Percentiles rank a stretch among this genome's conserved stretches.
Conservation (phyloP, 2,797 vertebrate genomes). For the Clarias platycephalus region DNA sequence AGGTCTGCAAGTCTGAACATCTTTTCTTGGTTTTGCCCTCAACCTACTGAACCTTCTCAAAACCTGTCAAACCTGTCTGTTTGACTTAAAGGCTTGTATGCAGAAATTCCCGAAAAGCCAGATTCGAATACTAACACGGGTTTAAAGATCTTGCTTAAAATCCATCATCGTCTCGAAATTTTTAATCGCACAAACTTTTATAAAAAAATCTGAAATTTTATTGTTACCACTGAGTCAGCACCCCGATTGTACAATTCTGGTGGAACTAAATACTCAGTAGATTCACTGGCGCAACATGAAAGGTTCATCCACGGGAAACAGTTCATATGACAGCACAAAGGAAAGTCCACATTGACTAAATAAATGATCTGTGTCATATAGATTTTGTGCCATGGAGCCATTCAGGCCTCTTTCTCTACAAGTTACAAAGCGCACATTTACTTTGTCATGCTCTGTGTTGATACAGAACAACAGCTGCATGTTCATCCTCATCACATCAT, state of each 20-base stretch:
- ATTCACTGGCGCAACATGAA: background rate
- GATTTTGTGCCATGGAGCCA: background rate
- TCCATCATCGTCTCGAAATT: background rate
- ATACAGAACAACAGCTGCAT: background rate
- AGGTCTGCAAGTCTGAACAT: background rate
- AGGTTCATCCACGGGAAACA: constrained; percentile 7
- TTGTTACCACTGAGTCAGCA: background rate
- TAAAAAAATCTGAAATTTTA: background rate
- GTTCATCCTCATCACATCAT: background rate
- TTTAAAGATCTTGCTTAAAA: background rate
- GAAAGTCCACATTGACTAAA: constrained; percentile 30
- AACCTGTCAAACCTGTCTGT: too few relatives aligned
- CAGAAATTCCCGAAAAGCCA: background rate
- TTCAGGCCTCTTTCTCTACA: background rate
- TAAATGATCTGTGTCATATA: constrained; percentile 17
- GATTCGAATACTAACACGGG: background rate
- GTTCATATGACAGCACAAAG: constrained; percentile 31
- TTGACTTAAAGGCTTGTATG: background rate
- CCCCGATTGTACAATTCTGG: background rate
- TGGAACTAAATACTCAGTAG: background rate
- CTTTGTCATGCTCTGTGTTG: background rate
- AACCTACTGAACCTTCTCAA: background rate
- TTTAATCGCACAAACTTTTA: background rate
- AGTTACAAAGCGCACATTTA: constrained; percentile 15
- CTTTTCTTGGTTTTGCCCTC: background rate